Evolutionary conservation across 1,140 invertebrate genomes (phyloP).

Genomic region (Rhyacophila brunnea): DNA sequence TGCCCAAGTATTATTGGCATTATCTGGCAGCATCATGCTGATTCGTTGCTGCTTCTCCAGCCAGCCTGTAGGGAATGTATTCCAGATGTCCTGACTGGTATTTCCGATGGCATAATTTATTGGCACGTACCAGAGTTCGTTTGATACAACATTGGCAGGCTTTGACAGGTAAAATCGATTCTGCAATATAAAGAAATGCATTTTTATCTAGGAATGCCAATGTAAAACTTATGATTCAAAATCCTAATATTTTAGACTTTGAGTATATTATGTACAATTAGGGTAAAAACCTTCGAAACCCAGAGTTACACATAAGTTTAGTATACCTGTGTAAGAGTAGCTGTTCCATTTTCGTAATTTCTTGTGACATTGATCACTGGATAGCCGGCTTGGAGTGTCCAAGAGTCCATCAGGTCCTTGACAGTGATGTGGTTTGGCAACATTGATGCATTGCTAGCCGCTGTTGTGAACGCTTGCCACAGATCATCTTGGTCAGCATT

Average conservation of each 20-base stretch:
- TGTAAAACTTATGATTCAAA: too few relatives aligned
- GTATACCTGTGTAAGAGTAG: conserved; percentile 55
- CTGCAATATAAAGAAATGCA: conserved; percentile 38
- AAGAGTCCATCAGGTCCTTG: conserved; percentile 75
- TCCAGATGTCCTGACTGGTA: conserved; percentile 31
- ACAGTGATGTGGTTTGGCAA: conserved; percentile 55
- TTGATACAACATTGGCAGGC: conserved; percentile 34
- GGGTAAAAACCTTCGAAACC: too few relatives aligned
- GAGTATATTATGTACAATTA: too few relatives aligned
- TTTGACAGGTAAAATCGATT: conserved; percentile 51
- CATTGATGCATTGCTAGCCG: conserved; percentile 48
- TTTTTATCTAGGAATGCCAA: too few relatives aligned
- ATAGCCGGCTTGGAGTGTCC: conserved; percentile 80
- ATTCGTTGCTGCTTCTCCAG: conserved; percentile 37
- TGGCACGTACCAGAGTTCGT: conserved; percentile 49
- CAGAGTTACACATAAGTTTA: too few relatives aligned
- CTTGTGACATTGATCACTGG: conserved; percentile 68
- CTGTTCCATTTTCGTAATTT: conserved; percentile 47
- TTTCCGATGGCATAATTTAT: conserved; percentile 42
- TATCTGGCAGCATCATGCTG: conserved; percentile 34
- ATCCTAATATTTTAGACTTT: too few relatives aligned
- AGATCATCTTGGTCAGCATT: conserved; percentile 72
- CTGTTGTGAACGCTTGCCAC: conserved; percentile 62
- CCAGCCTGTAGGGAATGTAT: conserved; percentile 41
- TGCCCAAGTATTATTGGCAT: conserved; percentile 39